phyloP scores from a whole-genome alignment of 2,888 invertebrate species.

The Hypselothyrea guttata region DNA sequence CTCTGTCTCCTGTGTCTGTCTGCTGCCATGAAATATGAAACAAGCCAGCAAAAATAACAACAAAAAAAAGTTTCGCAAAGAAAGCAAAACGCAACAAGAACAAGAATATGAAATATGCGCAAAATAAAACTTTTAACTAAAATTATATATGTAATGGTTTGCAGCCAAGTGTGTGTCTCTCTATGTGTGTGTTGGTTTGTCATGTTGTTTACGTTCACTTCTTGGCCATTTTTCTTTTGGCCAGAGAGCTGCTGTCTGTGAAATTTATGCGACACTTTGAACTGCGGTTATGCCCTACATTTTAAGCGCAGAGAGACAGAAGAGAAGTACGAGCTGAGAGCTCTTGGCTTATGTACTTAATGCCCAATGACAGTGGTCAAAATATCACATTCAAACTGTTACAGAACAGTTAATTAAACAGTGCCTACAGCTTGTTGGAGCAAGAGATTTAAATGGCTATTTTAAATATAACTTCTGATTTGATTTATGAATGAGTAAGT shows the following conservation, averaged over 20 bases:
- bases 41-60: conserved; percentile 49
- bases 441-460: too few species aligned
- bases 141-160: conserved; percentile 73
- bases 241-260: conserved; percentile 25
- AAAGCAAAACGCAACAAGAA: conserved; percentile 31
- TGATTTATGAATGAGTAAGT: too few species aligned
- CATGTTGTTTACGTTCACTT: conserved; percentile 69
- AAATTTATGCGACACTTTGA: conserved; percentile 50
- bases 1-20: conserved; percentile 35
- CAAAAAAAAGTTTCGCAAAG: conserved; percentile 1
- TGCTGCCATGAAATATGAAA: conserved; percentile 71
- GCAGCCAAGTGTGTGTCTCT: conserved; percentile 14
- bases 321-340: neutral
- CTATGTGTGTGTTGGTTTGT: conserved; percentile 49
- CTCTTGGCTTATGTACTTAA: neutral
- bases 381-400: neutral
- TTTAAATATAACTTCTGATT: too few species aligned
- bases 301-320: neutral
- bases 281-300: conserved; percentile 44
- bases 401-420: neutral
- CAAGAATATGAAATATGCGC: conserved; percentile 74
- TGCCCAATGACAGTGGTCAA: neutral
- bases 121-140: conserved; percentile 78
- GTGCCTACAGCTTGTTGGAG: neutral
- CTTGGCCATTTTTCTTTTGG: conserved; percentile 62